A percentile compares a stretch with the other conserved stretches of the same genome.
phyloP scores from a whole-genome alignment of 2,888 invertebrate species.

The Sinelater perroti region DNA sequence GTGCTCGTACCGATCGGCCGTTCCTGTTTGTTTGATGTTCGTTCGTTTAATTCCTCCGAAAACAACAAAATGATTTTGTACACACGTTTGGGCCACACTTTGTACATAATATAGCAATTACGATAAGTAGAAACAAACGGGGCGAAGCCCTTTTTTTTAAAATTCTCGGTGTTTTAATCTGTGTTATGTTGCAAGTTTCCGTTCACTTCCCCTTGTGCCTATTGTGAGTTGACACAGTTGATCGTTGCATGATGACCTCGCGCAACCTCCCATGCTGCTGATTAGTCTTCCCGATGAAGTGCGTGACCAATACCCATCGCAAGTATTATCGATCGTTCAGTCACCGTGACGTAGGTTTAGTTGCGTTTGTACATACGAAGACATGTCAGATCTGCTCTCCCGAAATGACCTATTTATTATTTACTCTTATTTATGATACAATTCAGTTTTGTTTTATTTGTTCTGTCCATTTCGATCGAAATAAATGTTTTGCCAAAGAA shows the following conservation, averaged over 20 bases:
- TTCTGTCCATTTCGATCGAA: constrained; percentile 16
- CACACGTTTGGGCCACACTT: constrained; percentile 17
- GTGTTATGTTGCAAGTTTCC: constrained; percentile 21
- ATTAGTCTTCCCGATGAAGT: constrained; percentile 19
- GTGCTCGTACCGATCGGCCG: constrained; percentile 8
- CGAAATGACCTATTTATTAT: constrained; percentile 21
- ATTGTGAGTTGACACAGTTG: constrained; percentile 24
- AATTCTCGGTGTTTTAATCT: constrained; percentile 28
- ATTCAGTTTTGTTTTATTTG: constrained; percentile 18
- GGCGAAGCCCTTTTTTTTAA: constrained; percentile 16
- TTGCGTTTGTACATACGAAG: constrained; percentile 4
- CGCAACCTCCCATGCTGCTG: neutral
- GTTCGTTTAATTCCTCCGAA: neutral
- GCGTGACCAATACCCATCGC: neutral
- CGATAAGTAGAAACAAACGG: neutral
- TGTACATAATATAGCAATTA: constrained; percentile 26
- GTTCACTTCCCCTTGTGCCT: constrained; percentile 20
- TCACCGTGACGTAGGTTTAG: neutral
- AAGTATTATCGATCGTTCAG: neutral
- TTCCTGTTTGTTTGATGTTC: constrained; percentile 13
- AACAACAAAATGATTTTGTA: constrained; percentile 16
- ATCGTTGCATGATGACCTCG: constrained; percentile 12
- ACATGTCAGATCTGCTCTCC: constrained; percentile 3
- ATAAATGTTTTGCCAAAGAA: constrained; percentile 33
- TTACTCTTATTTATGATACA: constrained; percentile 7